Conservation (phyloP, 2,888 invertebrate genomes). For the Drosophila demipolita region DNA sequence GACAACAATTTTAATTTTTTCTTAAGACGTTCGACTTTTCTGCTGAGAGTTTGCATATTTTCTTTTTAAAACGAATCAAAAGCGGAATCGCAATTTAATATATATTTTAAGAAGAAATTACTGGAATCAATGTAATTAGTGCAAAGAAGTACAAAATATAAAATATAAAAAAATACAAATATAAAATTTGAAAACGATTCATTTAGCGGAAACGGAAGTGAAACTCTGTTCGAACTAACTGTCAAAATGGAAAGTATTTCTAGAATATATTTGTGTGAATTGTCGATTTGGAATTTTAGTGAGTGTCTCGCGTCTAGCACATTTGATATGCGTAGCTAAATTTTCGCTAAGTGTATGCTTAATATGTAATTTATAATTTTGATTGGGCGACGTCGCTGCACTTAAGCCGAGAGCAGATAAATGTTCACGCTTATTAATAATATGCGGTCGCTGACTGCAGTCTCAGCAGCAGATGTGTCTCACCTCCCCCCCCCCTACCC, state of each 20-base stretch:
- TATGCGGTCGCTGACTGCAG: constrained; percentile 51
- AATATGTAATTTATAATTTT: constrained; percentile 80
- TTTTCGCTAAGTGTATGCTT: constrained; percentile 42
- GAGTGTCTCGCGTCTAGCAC: not conserved
- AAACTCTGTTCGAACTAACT: not conserved
- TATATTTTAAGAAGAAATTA: not conserved
- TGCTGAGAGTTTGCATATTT: not conserved
- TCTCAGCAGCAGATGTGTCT: not conserved
- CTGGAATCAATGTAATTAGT: not conserved
- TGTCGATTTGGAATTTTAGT: not conserved
- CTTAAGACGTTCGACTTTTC: not conserved
- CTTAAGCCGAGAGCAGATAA: constrained; percentile 67
- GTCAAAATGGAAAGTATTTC: not conserved
- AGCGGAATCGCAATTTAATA: not conserved
- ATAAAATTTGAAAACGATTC: not conserved
- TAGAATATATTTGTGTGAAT: not conserved
- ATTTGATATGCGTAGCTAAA: not conserved
- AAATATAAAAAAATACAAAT: not conserved
- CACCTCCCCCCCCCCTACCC: not conserved
- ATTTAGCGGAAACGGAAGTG: not conserved
- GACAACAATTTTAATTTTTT: not conserved
- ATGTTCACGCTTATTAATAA: constrained; percentile 66
- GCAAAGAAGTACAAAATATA: not conserved
- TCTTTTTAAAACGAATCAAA: not conserved
- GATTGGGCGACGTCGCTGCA: constrained; percentile 63